Evolutionary conservation across 2,888 invertebrate species (phyloP).

Genomic region (Leptothorax acervorum): DNA sequence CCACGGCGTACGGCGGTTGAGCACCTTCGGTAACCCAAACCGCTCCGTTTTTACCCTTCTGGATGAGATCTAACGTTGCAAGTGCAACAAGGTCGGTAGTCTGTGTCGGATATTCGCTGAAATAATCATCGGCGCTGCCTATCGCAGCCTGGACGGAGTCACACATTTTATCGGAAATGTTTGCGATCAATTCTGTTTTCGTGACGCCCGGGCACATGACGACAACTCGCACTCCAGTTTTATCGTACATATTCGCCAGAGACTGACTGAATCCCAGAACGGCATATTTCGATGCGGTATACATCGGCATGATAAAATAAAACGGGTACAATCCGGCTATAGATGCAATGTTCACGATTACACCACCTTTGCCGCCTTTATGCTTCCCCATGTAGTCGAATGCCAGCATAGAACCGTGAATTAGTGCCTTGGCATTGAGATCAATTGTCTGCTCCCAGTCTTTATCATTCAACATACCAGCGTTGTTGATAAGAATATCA

Average conservation of each 20-base stretch:
- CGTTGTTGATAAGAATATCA: conserved; percentile 86
- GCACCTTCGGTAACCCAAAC: conserved; percentile 73
- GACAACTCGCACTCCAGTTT: conserved; percentile 79
- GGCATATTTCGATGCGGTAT: conserved; percentile 87
- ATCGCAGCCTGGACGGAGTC: neutral
- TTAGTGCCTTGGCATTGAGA: conserved; percentile 76
- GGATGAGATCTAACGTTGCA: conserved; percentile 71
- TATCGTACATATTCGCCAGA: conserved; percentile 54
- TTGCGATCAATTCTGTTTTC: neutral
- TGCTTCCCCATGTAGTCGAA: conserved; percentile 83
- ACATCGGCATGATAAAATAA: conserved; percentile 84
- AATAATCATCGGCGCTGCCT: no score
- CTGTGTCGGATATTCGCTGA: neutral
- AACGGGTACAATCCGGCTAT: conserved; percentile 86
- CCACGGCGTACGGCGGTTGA: conserved; percentile 70
- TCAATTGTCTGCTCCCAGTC: conserved; percentile 65
- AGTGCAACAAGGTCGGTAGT: conserved; percentile 66
- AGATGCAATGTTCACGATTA: conserved; percentile 88
- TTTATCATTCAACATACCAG: conserved; percentile 74
- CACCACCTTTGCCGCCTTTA: conserved; percentile 86
- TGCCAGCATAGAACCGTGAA: conserved; percentile 82
- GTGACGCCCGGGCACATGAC: conserved; percentile 81
- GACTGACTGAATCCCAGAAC: conserved; percentile 75
- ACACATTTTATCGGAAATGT: rapidly evolving
- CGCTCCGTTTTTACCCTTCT: conserved; percentile 74